Base-by-base conservation (phyloP, 2,797 vertebrate genomes). In the Brachymystax lenok region DNA sequence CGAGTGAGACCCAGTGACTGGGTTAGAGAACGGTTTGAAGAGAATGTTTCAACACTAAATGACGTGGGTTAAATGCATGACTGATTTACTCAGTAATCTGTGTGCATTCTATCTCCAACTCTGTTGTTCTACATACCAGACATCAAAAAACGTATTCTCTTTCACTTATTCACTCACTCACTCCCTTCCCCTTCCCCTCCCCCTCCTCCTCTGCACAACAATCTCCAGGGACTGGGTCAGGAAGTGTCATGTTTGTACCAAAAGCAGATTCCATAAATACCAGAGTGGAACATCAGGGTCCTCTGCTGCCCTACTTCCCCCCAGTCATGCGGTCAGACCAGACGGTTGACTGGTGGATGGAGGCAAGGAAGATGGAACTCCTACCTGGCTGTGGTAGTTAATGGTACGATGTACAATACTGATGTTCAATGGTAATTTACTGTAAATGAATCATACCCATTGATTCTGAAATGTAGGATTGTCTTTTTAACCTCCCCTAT, bases 241-340 rank as follows among this genome's bases (percentile, higher is more conserved):
- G 94, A 95, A 94, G 91, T 91, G 90, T 88, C 87, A 89, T 93
- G 92, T 94, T 95, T 93, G 93, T 94, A 94, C 92, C 90, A 91
- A 89, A 91, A 89, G 88, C 91, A 83, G 90, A 95, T 95, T 95
- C 94, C 93, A 90, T 87, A 94, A 94, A 95, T 95, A 93, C 94
- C 93, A 94, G 83, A 92, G 89, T 85, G 86, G 82, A 92, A 90
- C 85, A 83, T 89, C 83, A 88, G 90, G 86, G 89, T 89, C 88
- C 87, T 83, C 74, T 77, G 70, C 73, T 87, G 90, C 85, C 88
- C 79, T 75, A n/a, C 81, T 81, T 83, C 88, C 79, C 80, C 73
- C 79, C n/a, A 77, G 79, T 78, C 80, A 73, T 83, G 76, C 74
- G 80, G 85, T 90, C 82, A 82, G 83, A 86, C 84, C 82, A 81